phyloP scores from a whole-genome alignment of 2,888 invertebrate genomes.

The Anorthoa munda region DNA sequence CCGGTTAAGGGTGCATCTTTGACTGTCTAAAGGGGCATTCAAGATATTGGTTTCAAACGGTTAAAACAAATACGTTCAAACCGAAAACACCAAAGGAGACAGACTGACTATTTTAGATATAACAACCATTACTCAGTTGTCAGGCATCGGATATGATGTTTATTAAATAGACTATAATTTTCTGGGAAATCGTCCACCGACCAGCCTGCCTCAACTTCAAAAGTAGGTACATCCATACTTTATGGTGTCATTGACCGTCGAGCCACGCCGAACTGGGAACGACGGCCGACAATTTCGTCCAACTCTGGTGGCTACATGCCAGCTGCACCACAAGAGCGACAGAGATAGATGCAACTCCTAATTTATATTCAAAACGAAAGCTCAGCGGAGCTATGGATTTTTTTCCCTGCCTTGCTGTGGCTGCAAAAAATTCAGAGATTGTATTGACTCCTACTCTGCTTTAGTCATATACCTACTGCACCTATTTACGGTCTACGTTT shows the following conservation, averaged over 20 bases:
- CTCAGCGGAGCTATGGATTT: neutral
- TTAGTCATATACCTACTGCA: neutral
- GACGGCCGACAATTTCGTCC: neutral
- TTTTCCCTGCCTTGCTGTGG: neutral
- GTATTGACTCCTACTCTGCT: neutral
- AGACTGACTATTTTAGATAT: neutral
- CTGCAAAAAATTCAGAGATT: neutral
- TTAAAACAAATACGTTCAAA: neutral
- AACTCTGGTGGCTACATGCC: constrained; percentile 18
- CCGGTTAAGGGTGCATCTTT: neutral
- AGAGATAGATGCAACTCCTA: constrained; percentile 33
- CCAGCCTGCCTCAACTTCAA: constrained; percentile 10
- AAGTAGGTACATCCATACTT: neutral
- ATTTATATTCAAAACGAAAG: constrained; percentile 16
- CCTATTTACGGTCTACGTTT: no score
- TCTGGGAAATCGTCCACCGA: neutral
- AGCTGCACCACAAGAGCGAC: constrained; percentile 18
- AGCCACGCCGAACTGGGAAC: constrained; percentile 1
- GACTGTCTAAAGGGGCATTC: neutral
- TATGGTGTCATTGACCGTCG: constrained; percentile 30
- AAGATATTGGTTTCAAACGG: neutral
- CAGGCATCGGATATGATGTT: neutral
- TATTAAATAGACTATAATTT: neutral
- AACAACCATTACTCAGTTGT: constrained; percentile 8
- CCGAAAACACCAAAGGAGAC: neutral